Conservation (phyloP, 1,140 invertebrate genomes). For the Andrena cerasifolii region DNA sequence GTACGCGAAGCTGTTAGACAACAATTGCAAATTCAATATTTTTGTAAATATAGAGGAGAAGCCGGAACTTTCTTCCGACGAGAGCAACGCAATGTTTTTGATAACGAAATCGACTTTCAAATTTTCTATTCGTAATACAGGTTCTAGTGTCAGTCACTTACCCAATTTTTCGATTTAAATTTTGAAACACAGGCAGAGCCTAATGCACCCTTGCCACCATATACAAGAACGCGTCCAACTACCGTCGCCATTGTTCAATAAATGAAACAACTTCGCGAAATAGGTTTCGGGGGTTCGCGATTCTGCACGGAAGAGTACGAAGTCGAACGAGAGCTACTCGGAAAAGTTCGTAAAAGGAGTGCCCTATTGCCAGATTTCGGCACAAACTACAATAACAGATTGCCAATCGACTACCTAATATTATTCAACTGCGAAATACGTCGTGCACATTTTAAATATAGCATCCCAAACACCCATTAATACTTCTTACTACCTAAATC, state of each 20-base stretch:
- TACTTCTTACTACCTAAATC: too few relatives aligned
- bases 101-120: neutral
- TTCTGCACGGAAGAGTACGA: slow-evolving; percentile 51
- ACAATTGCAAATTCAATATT: neutral
- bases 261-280: slow-evolving; percentile 55
- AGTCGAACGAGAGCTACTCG: slow-evolving; percentile 38
- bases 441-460: neutral
- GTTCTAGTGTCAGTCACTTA: slow-evolving; percentile 80
- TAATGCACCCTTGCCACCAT: slow-evolving; percentile 97
- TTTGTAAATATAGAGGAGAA: neutral
- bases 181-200: slow-evolving; percentile 92
- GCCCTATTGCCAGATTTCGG: slow-evolving; percentile 49
- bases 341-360: slow-evolving; percentile 47
- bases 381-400: slow-evolving; percentile 46
- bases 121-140: neutral
- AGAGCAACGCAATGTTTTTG: neutral
- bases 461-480: too few relatives aligned
- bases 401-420: neutral
- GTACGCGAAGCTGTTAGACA: neutral
- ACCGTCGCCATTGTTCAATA: slow-evolving; percentile 73
- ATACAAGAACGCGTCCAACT: slow-evolving; percentile 90
- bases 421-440: too few relatives aligned
- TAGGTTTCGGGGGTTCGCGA: slow-evolving; percentile 45
- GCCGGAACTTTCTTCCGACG: neutral
- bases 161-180: slow-evolving; percentile 95